These are phyloP conservation scores for Onychostruthus taczanowskii DNA, from an alignment of 2,113 vertebrate species.

Conservation along the genomic window DNA sequence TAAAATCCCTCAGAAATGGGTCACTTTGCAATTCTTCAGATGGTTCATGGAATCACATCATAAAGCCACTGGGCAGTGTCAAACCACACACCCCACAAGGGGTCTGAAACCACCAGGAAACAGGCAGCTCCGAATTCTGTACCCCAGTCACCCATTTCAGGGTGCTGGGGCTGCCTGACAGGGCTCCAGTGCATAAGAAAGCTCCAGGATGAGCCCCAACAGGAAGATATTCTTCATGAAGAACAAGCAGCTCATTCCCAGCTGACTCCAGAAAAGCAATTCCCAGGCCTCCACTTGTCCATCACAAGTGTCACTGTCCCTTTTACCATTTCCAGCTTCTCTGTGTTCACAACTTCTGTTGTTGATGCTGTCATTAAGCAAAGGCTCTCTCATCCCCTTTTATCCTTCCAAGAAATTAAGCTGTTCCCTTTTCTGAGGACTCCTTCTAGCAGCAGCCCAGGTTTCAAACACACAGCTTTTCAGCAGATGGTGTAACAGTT, in stretches of 20 bases:
- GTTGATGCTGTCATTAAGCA: not conserved
- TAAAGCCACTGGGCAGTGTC: not conserved
- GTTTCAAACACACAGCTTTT: not conserved
- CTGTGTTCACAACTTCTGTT: not conserved
- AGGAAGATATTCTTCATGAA: not conserved
- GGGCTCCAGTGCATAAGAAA: not conserved
- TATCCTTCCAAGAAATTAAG: not conserved
- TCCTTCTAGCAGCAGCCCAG: not conserved
- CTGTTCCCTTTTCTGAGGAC: not conserved
- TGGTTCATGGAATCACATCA: not conserved
- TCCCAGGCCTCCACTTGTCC: not conserved
- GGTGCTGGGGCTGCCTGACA: not conserved
- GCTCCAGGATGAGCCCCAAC: not conserved
- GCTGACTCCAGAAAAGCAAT: not conserved
- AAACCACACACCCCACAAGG: not conserved
- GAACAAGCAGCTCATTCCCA: not conserved
- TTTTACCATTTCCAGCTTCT: not conserved
- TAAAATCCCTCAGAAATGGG: not conserved
- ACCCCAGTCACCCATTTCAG: not conserved
- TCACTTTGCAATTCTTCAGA: not conserved
- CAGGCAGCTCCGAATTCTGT: not conserved
- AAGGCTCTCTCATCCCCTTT: not conserved
- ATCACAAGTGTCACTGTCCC: not conserved
- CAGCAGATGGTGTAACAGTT: not conserved
- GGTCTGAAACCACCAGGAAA: not conserved